phyloP scores from a whole-genome alignment of 2,797 vertebrate species.

The Rallus crepitans region DNA sequence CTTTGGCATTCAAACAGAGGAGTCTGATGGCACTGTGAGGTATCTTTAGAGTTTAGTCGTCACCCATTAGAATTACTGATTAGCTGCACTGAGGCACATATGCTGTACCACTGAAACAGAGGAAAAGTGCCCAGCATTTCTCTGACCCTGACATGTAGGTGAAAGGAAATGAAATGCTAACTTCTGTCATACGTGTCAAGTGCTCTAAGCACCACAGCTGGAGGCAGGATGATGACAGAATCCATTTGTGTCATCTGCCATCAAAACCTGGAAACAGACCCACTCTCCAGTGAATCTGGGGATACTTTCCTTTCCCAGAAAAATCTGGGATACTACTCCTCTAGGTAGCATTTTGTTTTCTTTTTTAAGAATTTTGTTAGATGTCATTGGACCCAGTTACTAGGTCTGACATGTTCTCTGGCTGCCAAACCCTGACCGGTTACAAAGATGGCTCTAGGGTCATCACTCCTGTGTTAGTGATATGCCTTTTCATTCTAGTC shows the following conservation, averaged over 20 bases:
- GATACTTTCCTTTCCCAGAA: neutral
- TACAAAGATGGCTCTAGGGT: neutral
- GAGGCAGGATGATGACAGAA: neutral
- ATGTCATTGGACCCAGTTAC: neutral
- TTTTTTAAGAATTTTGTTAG: neutral
- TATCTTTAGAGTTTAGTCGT: neutral
- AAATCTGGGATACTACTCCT: neutral
- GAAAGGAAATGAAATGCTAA: neutral
- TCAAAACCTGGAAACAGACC: neutral
- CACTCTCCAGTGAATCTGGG: fast-evolving
- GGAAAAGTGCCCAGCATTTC: neutral
- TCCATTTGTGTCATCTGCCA: neutral
- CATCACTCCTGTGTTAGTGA: neutral
- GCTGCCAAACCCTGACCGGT: neutral
- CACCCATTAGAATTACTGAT: slow-evolving; percentile 30
- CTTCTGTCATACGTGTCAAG: neutral
- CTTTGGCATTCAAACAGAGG: neutral
- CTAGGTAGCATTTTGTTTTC: neutral
- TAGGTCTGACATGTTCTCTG: neutral
- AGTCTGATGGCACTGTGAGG: neutral
- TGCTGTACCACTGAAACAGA: neutral
- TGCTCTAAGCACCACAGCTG: neutral
- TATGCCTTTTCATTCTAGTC: neutral
- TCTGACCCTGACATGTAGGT: neutral
- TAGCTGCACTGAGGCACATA: neutral